phyloP scores from a whole-genome alignment of 2,888 invertebrate species.

The Apantesis nais region DNA sequence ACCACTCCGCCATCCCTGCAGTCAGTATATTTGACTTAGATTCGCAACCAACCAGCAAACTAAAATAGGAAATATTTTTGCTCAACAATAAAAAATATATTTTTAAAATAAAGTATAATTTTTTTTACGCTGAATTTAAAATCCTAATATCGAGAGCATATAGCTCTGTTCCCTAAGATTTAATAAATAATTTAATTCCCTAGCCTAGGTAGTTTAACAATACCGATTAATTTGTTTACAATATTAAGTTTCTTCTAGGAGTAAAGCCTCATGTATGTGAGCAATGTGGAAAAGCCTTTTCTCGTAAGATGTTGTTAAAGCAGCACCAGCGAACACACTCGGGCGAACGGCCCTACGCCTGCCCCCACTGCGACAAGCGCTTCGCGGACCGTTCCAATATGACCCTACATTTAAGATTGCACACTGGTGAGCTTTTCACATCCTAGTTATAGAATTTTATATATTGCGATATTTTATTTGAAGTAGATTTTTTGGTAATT shows the following conservation, averaged over 20 bases:
- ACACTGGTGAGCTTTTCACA: constrained; percentile 84
- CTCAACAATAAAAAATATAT: too few relatives aligned
- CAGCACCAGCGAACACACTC: constrained; percentile 94
- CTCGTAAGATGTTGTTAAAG: constrained; percentile 93
- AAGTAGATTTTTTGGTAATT: not conserved
- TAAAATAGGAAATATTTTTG: too few relatives aligned
- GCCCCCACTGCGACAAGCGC: constrained; percentile 92
- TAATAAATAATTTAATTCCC: too few relatives aligned
- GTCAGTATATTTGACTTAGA: too few relatives aligned
- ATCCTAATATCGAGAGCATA: too few relatives aligned
- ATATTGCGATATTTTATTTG: not conserved
- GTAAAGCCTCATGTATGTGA: constrained; percentile 91
- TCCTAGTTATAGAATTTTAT: not conserved
- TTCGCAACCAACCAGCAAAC: not conserved
- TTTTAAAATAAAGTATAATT: too few relatives aligned
- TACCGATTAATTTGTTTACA: not conserved
- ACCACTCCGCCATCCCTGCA: too few relatives aligned
- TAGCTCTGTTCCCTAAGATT: too few relatives aligned
- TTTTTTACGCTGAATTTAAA: too few relatives aligned
- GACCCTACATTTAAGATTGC: constrained; percentile 92
- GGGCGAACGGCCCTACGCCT: constrained; percentile 92
- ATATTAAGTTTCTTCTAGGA: constrained; percentile 68
- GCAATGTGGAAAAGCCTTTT: constrained; percentile 93
- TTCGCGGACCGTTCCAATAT: constrained; percentile 94
- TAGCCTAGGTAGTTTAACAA: not conserved